Conservation (phyloP, 2,797 vertebrate genomes). For the Adrianichthys oophorus region DNA sequence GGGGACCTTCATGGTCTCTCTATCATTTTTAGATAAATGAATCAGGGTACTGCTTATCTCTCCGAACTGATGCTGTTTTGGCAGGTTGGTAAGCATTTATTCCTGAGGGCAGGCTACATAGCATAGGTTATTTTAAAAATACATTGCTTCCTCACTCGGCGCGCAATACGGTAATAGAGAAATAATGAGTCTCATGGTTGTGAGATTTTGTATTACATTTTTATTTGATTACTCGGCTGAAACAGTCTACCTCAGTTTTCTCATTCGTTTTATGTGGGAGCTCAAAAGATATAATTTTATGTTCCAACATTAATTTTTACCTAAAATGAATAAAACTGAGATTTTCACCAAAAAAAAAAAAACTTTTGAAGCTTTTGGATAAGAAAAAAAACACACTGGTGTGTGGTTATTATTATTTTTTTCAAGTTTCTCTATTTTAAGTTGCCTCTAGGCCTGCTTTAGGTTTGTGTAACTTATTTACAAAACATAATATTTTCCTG, state of each 20-base stretch:
- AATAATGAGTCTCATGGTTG: slow-evolving; percentile 66
- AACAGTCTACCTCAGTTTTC: slow-evolving; percentile 56
- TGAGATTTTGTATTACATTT: slow-evolving; percentile 55
- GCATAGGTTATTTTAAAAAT: slow-evolving; percentile 37
- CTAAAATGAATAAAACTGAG: slow-evolving; percentile 40
- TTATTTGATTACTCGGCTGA: slow-evolving; percentile 62
- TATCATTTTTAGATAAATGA: no score
- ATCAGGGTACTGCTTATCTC: slow-evolving; percentile 13
- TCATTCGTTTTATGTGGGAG: slow-evolving; percentile 54
- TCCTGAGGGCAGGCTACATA: slow-evolving; percentile 29
- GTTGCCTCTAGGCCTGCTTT: slow-evolving; percentile 36
- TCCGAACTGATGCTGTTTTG: slow-evolving; percentile 15
- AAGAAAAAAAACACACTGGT: slow-evolving; percentile 49
- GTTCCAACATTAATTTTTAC: slow-evolving; percentile 40
- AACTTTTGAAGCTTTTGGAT: slow-evolving; percentile 43
- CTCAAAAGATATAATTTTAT: slow-evolving; percentile 52
- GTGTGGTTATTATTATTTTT: slow-evolving; percentile 48
- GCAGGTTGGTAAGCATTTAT: slow-evolving; percentile 19
- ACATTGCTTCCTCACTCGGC: slow-evolving; percentile 40
- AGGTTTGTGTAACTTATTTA: slow-evolving; percentile 39
- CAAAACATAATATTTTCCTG: slow-evolving; percentile 31
- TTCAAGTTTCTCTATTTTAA: slow-evolving; percentile 26
- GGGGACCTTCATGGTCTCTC: no score
- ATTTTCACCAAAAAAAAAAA: slow-evolving; percentile 38
- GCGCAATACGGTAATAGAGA: slow-evolving; percentile 50